Percentiles rank a stretch among this genome's conserved stretches.
phyloP scores from a whole-genome alignment of 2,888 invertebrate species.

The Caenorhabditis plicata region DNA sequence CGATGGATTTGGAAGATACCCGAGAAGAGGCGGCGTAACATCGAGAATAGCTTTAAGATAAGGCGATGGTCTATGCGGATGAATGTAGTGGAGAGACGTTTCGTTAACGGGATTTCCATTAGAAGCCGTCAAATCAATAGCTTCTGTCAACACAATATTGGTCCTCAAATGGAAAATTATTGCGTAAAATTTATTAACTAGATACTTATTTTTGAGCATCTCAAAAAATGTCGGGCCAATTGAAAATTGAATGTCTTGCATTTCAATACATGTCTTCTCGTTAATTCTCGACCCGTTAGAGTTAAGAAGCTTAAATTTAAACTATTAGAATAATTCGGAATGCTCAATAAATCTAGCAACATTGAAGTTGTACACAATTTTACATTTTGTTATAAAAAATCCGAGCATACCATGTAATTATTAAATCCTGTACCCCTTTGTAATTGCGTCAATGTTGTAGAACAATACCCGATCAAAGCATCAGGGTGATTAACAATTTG shows the following conservation, averaged over 20 bases:
- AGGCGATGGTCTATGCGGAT: conserved; percentile 68
- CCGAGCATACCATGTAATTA: conserved; percentile 46
- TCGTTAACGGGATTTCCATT: conserved; percentile 68
- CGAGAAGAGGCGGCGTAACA: conserved; percentile 59
- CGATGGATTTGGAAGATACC: conserved; percentile 23
- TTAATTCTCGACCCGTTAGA: conserved; percentile 37
- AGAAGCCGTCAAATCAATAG: conserved; percentile 70
- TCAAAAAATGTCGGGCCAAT: conserved; percentile 46
- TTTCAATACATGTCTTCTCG: conserved; percentile 43
- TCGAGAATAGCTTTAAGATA: conserved; percentile 68
- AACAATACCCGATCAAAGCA: conserved; percentile 40
- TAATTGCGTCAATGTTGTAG: conserved; percentile 51
- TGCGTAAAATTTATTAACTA: neutral
- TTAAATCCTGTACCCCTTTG: conserved; percentile 47
- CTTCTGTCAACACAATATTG: conserved; percentile 67
- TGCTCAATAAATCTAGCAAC: neutral
- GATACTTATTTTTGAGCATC: conserved; percentile 42
- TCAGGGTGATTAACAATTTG: conserved; percentile 50
- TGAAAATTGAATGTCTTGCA: conserved; percentile 32
- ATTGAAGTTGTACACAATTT: conserved; percentile 2
- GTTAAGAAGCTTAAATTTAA: conserved; percentile 37
- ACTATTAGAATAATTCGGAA: no score
- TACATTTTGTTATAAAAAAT: neutral
- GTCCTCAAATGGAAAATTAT: neutral
- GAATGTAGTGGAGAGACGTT: conserved; percentile 66